Conservation (phyloP, 2,113 vertebrate genomes). For the Asarcornis scutulata region DNA sequence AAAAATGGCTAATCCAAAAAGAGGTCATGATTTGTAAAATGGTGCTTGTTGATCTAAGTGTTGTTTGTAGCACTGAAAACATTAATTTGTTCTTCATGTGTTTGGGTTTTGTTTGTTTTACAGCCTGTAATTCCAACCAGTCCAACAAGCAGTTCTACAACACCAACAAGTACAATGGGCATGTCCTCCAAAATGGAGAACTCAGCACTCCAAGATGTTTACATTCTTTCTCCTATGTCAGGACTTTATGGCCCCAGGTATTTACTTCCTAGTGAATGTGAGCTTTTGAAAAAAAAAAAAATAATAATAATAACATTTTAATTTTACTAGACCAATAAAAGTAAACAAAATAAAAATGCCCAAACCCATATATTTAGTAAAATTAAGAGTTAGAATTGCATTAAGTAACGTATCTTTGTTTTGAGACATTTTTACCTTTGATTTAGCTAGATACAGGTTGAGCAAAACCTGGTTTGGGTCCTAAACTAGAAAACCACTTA, state of each 20-base stretch:
- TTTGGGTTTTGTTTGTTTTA: neutral
- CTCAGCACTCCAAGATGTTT: conserved; percentile 86
- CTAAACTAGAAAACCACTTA: neutral
- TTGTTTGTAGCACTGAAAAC: neutral
- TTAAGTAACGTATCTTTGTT: neutral
- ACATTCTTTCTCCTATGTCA: conserved; percentile 88
- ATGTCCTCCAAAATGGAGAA: conserved; percentile 85
- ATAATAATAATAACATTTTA: neutral
- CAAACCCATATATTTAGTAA: neutral
- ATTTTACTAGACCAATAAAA: neutral
- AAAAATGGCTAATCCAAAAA: accelerated
- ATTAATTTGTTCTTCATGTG: neutral
- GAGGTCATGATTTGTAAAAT: neutral
- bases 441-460: neutral
- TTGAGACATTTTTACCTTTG: neutral
- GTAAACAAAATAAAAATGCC: neutral
- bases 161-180: conserved; percentile 84
- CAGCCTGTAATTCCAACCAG: conserved; percentile 85
- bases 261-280: neutral
- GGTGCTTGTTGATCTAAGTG: accelerated
- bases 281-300: neutral
- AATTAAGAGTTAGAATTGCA: neutral
- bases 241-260: conserved; percentile 89
- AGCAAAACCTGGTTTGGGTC: neutral
- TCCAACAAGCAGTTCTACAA: conserved; percentile 84